Evolutionary conservation across 2,797 vertebrate species (phyloP).

Genomic region (Trichosurus vulpecula): DNA sequence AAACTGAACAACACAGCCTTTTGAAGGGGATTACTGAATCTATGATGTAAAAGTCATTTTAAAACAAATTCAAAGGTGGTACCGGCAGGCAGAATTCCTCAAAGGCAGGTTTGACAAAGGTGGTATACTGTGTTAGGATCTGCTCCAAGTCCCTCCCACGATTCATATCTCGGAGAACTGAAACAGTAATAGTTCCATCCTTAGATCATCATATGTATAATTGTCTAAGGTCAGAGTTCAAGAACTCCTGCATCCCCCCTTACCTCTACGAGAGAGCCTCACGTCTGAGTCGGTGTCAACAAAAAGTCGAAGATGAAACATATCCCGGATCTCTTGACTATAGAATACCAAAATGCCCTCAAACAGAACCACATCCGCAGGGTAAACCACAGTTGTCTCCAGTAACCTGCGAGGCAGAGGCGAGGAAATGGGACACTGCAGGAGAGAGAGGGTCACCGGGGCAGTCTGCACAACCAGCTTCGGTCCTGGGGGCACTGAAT

Average conservation of each 20-base stretch:
- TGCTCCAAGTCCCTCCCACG: slow-evolving; percentile 96
- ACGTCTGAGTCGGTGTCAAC: slow-evolving; percentile 98
- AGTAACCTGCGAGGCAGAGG: slow-evolving; percentile 85
- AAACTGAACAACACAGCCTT: neutral
- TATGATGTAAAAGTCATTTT: neutral
- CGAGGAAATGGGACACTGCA: neutral
- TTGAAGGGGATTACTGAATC: neutral
- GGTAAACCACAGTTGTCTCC: slow-evolving; percentile 93
- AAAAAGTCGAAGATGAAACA: slow-evolving; percentile 98
- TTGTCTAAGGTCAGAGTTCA: rapidly evolving
- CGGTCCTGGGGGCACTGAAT: neutral
- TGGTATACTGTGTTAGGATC: slow-evolving; percentile 97
- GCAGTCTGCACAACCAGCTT: neutral
- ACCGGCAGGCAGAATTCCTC: slow-evolving; percentile 99
- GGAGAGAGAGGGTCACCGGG: neutral
- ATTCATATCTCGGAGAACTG: slow-evolving; percentile 96
- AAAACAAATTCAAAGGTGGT: neutral
- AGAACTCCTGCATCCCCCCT: rapidly evolving
- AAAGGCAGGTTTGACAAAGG: slow-evolving; percentile 97
- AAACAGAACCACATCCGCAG: slow-evolving; percentile 95
- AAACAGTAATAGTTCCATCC: neutral
- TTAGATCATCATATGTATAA: neutral
- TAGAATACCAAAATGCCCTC: slow-evolving; percentile 99
- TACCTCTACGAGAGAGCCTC: slow-evolving; percentile 94
- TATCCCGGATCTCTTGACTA: slow-evolving; percentile 93